phyloP scores from a whole-genome alignment of 2,113 vertebrate genomes.

The Corvus cornix region DNA sequence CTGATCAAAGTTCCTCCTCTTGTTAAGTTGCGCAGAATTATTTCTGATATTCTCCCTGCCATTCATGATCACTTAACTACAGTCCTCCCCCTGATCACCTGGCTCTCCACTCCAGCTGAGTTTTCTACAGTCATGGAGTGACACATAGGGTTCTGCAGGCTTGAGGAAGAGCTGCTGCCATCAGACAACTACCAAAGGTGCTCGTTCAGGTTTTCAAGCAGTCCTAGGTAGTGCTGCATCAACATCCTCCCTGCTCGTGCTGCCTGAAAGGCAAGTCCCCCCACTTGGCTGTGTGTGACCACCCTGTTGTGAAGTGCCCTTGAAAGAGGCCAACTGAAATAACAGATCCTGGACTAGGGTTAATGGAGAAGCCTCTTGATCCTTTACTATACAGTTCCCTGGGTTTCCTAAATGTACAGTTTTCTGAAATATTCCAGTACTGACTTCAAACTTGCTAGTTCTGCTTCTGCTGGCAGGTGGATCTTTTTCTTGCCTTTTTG shows the following conservation, averaged over 20 bases:
- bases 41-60: not conserved
- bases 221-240: not conserved
- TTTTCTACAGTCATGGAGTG: not conserved
- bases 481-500: not conserved
- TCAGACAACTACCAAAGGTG: not conserved
- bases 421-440: not conserved
- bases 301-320: not conserved
- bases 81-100: not conserved
- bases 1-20: not conserved
- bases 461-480: not conserved
- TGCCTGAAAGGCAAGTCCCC: not conserved
- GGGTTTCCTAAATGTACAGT: not conserved
- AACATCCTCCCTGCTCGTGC: not conserved
- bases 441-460: not conserved
- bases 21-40: not conserved
- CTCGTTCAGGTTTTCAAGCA: not conserved
- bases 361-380: not conserved
- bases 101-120: not conserved
- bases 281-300: not conserved
- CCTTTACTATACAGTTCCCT: not conserved
- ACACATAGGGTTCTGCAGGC: not conserved
- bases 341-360: not conserved
- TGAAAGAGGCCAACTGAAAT: not conserved
- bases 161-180: not conserved
- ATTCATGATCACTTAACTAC: not conserved